phyloP scores from a whole-genome alignment of 1,140 invertebrate species.

The Gryllus bimaculatus region DNA sequence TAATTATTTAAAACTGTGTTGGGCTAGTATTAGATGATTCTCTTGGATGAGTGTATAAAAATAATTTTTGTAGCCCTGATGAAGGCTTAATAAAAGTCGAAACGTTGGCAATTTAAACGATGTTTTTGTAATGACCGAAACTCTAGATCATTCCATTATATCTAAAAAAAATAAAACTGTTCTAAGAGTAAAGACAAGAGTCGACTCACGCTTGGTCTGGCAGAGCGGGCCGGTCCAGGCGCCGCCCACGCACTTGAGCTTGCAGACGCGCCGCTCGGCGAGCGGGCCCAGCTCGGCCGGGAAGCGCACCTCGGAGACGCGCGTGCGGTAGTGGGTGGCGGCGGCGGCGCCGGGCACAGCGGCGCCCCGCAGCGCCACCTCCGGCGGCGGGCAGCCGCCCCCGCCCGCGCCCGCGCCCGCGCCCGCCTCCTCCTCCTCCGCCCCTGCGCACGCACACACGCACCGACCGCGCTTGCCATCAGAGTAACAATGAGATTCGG shows the following conservation, averaged over 20 bases:
- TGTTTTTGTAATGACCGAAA: too few relatives aligned
- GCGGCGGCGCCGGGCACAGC: background rate
- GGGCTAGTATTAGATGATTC: too few relatives aligned
- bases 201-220: slow-evolving; percentile 36
- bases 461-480: too few relatives aligned
- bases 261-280: slow-evolving; percentile 58
- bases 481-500: too few relatives aligned
- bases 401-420: slow-evolving; percentile 17
- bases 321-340: slow-evolving; percentile 12
- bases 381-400: slow-evolving; percentile 15
- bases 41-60: too few relatives aligned
- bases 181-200: background rate
- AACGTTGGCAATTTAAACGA: too few relatives aligned
- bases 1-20: too few relatives aligned
- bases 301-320: slow-evolving; percentile 50
- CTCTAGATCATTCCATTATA: too few relatives aligned
- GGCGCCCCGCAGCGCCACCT: slow-evolving; percentile 16
- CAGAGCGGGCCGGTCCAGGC: slow-evolving; percentile 70
- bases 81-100: too few relatives aligned
- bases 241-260: slow-evolving; percentile 69
- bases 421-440: background rate
- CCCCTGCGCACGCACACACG: background rate
- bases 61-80: too few relatives aligned
- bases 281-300: slow-evolving; percentile 55
- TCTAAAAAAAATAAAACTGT: too few relatives aligned